Base-by-base conservation (phyloP, 1,140 invertebrate species). In the Diploscapter pachys region DNA sequence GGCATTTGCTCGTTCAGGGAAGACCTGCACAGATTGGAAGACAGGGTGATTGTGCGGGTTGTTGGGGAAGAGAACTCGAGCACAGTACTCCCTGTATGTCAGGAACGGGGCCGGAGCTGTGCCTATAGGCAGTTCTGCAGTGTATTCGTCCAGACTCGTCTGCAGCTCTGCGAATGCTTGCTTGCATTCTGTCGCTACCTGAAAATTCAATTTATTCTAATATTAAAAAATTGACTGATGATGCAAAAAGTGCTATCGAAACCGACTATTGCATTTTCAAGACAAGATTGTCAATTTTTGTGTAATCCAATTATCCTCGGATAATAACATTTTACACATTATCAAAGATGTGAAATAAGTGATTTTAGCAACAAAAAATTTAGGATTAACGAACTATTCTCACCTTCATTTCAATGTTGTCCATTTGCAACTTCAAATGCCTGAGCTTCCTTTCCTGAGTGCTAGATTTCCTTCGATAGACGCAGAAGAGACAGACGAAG, bases 351-450 rank as follows among this genome's bases (percentile, higher is more conserved):
- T 31, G 31, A 31, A 31, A 31, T 31, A 31, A 31, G 31, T 31
- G 31, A 31, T 31, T 31, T 31, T 31, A 31, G 31, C 31, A 31
- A 31, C 0, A 31, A 31, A 31, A 31, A 31, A n/a, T n/a, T 31
- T 31, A 31, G 31, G 31, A 31, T 31, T 31, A 31, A 31, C 31
- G 31, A 31, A 31, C 31, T 31, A 31, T 31, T 31, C 31, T 31
- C 55, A 76, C 75, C 74, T 94, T 90, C 79, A 98, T 89, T 84
- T 99, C 97, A 76, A 99, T 88, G 77, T 96, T 95, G 88, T 99
- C 96, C 95, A 99, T 99, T 87, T 99, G 96, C 85, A 97, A 95
- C 87, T 99, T 95, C 93, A 99, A 96, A 86, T 95, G 96, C 83
- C 97, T 98, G 75, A 98, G 89, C 57, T 98, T 95, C 62, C 95